Conservation (phyloP, 2,888 invertebrate species). For the Leptogaster cylindrica region DNA sequence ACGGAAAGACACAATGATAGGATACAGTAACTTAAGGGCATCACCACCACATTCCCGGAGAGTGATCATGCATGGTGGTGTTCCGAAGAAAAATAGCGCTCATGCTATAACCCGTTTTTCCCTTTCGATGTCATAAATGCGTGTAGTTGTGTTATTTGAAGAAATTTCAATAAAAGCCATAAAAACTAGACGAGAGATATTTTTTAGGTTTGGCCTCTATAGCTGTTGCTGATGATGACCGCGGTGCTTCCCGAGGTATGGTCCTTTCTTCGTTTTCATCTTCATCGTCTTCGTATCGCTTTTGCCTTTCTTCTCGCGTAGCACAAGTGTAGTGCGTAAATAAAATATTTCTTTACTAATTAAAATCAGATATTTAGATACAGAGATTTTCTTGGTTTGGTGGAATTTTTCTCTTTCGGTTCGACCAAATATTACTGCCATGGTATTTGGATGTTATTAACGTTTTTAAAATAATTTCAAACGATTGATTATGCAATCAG, state of each 20-base stretch:
- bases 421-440: too few relatives aligned
- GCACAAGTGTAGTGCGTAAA: constrained; percentile 16
- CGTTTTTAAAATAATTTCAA: too few relatives aligned
- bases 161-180: constrained; percentile 29
- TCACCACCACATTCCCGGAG: constrained; percentile 15
- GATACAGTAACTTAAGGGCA: neutral
- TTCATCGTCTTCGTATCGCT: too few relatives aligned
- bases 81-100: constrained; percentile 49
- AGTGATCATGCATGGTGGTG: constrained; percentile 16
- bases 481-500: too few relatives aligned
- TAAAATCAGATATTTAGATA: neutral
- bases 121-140: constrained; percentile 35
- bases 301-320: neutral
- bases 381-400: neutral
- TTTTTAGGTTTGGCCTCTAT: constrained; percentile 11
- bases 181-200: constrained; percentile 3
- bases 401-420: neutral
- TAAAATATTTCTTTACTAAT: constrained; percentile 17
- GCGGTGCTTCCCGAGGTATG: neutral
- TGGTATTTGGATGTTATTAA: too few relatives aligned
- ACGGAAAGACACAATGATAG: constrained; percentile 12
- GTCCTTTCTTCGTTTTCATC: neutral
- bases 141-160: constrained; percentile 34
- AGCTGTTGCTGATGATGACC: constrained; percentile 2
- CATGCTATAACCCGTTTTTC: constrained; percentile 46